phyloP scores from a whole-genome alignment of 1,140 invertebrate species.

The Macrosteles quadrilineatus region DNA sequence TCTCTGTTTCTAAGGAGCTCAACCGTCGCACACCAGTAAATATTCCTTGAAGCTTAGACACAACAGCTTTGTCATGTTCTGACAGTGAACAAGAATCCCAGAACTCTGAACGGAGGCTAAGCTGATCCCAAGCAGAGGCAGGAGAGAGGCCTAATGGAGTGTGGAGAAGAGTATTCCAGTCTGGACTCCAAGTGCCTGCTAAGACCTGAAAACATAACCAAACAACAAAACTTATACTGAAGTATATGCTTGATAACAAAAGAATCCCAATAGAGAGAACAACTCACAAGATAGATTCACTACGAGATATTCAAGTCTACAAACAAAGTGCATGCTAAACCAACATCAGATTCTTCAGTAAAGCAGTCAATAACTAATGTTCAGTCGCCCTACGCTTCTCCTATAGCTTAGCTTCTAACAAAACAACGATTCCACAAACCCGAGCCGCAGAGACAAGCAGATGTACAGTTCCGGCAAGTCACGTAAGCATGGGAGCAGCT shows the following conservation, averaged over 20 bases:
- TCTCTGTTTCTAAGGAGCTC: not conserved
- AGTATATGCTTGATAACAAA: not conserved
- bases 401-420: too few species aligned
- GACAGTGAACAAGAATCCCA: conserved; percentile 27
- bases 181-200: conserved; percentile 55
- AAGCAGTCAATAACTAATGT: too few species aligned
- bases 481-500: too few species aligned
- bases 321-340: too few species aligned
- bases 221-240: not conserved
- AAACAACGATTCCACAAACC: too few species aligned
- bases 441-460: too few species aligned
- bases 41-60: conserved; percentile 27
- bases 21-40: conserved; percentile 12
- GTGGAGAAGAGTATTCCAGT: conserved; percentile 57
- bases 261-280: conserved; percentile 26
- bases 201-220: conserved; percentile 49
- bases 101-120: conserved; percentile 35
- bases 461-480: too few species aligned
- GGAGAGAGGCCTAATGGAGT: conserved; percentile 57
- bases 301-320: too few species aligned
- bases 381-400: too few species aligned
- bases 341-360: too few species aligned
- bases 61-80: conserved; percentile 32
- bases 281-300: conserved; percentile 19
- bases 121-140: conserved; percentile 56